phyloP scores from a whole-genome alignment of 1,140 invertebrate genomes.

The Drosophila navojoa region DNA sequence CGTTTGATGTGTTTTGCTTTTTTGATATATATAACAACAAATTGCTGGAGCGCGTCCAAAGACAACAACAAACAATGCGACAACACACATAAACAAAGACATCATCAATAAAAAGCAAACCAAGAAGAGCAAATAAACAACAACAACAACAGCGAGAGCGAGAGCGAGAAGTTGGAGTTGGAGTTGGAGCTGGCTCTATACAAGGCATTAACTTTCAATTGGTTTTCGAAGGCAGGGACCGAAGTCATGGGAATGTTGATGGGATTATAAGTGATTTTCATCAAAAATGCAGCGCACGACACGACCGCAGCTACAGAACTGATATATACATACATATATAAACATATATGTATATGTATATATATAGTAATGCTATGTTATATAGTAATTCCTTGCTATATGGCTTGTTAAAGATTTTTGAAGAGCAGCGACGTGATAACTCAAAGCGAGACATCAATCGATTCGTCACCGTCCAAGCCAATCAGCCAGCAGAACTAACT shows the following conservation, averaged over 20 bases:
- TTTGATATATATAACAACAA: constrained; percentile 74
- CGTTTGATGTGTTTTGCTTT: constrained; percentile 73
- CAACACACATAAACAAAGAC: constrained; percentile 80
- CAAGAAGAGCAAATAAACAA: constrained; percentile 45
- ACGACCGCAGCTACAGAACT: constrained; percentile 22
- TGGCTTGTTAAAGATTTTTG: constrained; percentile 71
- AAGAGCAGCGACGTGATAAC: constrained; percentile 77
- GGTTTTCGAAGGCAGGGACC: constrained; percentile 35
- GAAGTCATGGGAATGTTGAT: constrained; percentile 75
- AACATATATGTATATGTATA: constrained; percentile 41
- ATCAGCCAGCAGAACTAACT: constrained; percentile 76
- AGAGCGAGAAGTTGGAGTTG: neutral
- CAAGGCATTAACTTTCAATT: constrained; percentile 74
- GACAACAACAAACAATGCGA: constrained; percentile 77
- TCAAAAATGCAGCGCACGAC: constrained; percentile 80
- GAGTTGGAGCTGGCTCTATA: constrained; percentile 28
- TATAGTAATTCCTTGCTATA: constrained; percentile 46
- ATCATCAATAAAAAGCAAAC: constrained; percentile 76
- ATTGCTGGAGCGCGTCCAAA: constrained; percentile 75
- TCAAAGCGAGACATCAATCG: constrained; percentile 79
- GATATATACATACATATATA: constrained; percentile 19
- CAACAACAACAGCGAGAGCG: constrained; percentile 4
- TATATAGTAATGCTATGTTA: constrained; percentile 11
- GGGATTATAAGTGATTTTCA: constrained; percentile 81
- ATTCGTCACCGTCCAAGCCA: constrained; percentile 73